Conservation (phyloP, 2,888 invertebrate genomes). For the Leptura quadrifasciata region DNA sequence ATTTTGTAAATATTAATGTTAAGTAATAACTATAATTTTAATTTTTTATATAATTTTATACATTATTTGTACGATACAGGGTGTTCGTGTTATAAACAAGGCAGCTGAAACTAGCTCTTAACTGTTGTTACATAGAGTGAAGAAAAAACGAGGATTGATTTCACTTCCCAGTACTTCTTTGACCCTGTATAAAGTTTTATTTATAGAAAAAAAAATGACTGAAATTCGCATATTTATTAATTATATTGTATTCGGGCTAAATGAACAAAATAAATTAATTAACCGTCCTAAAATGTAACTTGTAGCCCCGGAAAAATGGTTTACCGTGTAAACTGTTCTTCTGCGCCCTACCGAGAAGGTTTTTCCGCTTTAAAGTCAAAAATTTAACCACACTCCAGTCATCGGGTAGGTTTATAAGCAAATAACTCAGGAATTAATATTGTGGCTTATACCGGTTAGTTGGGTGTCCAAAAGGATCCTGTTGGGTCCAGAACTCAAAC, state of each 20-base stretch:
- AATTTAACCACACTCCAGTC: background rate
- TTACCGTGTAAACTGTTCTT: slow-evolving; percentile 24
- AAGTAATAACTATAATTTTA: slow-evolving; percentile 63
- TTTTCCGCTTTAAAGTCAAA: slow-evolving; percentile 23
- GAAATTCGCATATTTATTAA: slow-evolving; percentile 57
- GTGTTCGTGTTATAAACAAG: slow-evolving; percentile 61
- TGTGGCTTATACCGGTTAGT: no score
- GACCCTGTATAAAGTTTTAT: slow-evolving; percentile 62
- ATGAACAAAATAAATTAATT: slow-evolving; percentile 57
- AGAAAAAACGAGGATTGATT: slow-evolving; percentile 42
- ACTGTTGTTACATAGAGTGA: slow-evolving; percentile 53
- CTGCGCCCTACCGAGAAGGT: slow-evolving; percentile 14
- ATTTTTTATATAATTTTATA: slow-evolving; percentile 68
- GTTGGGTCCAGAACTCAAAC: no score
- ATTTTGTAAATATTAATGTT: slow-evolving; percentile 63
- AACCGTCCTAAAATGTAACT: slow-evolving; percentile 58
- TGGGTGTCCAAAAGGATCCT: no score
- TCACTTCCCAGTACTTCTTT: slow-evolving; percentile 48
- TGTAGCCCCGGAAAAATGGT: slow-evolving; percentile 17
- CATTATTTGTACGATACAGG: slow-evolving; percentile 67
- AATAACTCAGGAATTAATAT: no score
- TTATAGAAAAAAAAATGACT: slow-evolving; percentile 61
- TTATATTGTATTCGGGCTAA: slow-evolving; percentile 57
- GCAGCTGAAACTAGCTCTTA: slow-evolving; percentile 60
- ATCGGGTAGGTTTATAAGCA: no score